Percentiles rank a stretch among this genome's conserved stretches.
phyloP scores from a whole-genome alignment of 92 coral and sea anemone genomes.

The Epizoanthus scotinus region DNA sequence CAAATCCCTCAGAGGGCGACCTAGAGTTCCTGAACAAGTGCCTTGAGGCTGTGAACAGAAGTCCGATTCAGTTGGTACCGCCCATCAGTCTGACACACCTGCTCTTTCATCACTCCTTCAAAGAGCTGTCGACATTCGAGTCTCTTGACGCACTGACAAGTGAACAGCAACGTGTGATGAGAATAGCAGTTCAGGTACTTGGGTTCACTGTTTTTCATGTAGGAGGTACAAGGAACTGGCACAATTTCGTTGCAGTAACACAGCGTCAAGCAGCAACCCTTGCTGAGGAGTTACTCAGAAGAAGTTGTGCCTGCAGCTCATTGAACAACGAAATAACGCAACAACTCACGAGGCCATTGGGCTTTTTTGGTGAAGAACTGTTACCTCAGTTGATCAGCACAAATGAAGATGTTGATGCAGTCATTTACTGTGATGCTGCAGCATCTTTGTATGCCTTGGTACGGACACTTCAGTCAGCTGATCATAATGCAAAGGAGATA shows the following conservation, averaged over 20 bases:
- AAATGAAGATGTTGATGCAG: too few relatives aligned
- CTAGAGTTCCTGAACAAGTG: constrained; percentile 15
- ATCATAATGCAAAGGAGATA: too few relatives aligned
- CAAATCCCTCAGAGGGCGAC: not conserved
- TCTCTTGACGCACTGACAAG: not conserved
- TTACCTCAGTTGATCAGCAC: too few relatives aligned
- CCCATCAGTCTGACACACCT: not conserved
- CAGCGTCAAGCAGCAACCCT: constrained; percentile 9
- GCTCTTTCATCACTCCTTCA: constrained; percentile 16
- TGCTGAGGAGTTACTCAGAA: not conserved
- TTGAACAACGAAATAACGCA: not conserved
- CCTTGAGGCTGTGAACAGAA: not conserved
- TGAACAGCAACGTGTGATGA: constrained; percentile 6
- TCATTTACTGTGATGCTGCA: too few relatives aligned
- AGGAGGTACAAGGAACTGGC: not conserved
- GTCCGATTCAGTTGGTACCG: not conserved
- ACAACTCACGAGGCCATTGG: not conserved
- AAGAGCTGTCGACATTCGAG: not conserved
- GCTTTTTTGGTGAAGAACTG: constrained; percentile 11
- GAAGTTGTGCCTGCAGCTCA: not conserved
- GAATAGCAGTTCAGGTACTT: not conserved
- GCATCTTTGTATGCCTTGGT: too few relatives aligned
- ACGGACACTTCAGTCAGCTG: too few relatives aligned
- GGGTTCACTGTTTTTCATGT: not conserved
- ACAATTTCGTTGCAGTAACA: not conserved